Conservation (phyloP, 2,113 vertebrate species). For the Hippocampus barbouri region DNA sequence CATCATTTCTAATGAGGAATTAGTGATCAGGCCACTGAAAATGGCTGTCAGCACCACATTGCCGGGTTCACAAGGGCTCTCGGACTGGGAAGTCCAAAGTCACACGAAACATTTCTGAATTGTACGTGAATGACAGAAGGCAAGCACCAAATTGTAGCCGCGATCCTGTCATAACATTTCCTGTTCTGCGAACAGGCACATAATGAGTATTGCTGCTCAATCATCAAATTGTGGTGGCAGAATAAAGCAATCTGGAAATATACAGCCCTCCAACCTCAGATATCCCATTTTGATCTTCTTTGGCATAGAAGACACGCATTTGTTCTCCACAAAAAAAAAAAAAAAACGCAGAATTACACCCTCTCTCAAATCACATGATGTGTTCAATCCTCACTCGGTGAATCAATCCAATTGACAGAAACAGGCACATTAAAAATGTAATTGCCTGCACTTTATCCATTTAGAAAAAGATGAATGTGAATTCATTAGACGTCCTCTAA, state of each 20-base stretch:
- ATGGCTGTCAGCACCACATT: conserved; percentile 57
- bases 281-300: conserved; percentile 12
- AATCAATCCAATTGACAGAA: conserved; percentile 73
- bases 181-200: conserved; percentile 25
- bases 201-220: conserved; percentile 41
- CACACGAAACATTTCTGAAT: conserved; percentile 46
- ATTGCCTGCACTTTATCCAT: conserved; percentile 77
- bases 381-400: conserved; percentile 59
- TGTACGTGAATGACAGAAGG: conserved; percentile 33
- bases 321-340: conserved; percentile 38
- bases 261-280: not conserved
- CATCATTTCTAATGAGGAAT: conserved; percentile 79
- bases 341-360: conserved; percentile 18
- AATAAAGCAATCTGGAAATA: conserved; percentile 38
- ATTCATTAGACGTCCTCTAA: conserved; percentile 74
- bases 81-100: conserved; percentile 50
- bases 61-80: conserved; percentile 53
- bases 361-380: conserved; percentile 46
- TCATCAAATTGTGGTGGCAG: conserved; percentile 32
- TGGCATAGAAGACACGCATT: conserved; percentile 16
- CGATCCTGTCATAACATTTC: conserved; percentile 24
- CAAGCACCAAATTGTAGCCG: conserved; percentile 28
- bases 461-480: conserved; percentile 75
- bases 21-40: conserved; percentile 62
- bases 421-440: conserved; percentile 78